Evolutionary conservation across 2,113 vertebrate genomes (phyloP), one percentile per base, ranked within the genome.

Genomic region (Ochotona princeps): DNA sequence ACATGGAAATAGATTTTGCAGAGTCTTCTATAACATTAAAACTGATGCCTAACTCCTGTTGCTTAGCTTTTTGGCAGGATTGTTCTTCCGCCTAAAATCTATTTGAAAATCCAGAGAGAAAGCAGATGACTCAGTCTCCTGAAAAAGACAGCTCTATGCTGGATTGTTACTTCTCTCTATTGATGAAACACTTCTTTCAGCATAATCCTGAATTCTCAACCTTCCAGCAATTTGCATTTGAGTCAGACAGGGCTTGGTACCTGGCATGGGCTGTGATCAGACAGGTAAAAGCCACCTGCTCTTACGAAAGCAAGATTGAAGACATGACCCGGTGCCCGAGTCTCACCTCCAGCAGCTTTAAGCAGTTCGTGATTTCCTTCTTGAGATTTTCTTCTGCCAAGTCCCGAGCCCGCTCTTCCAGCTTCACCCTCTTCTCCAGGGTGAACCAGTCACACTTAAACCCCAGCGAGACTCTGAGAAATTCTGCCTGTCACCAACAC

Each of bases 401-500:
- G 95, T 99, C 98, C 38, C 99, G 98, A 1, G 99, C 99, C 15
- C 99, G 97, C 96, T 99, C 98, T 97, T 99, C 99, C 47, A 99
- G 98, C 20, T 97, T 98, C 26, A 99, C 98, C 91, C 99, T 98
- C 92, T 99, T 99, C 94, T 99, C 99, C 98, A 99, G 94, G 0
- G 99, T 99, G 96, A 99, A 99, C 98, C 99, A 98, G 95, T 99
- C 99, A 47, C 99, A 99, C 95, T 99, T 99, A 96, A 99, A 99
- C 44, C 99, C 99, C 96, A 99, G 97, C 6, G 99, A 99, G 61
- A 99, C 96, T 9, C 99, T 98, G 92, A 99, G 98, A 96, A 99
- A 99, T 96, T 99, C 99, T 0, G 99, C 98, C 99, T 99, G 97
- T 89, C 83, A 25, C 54, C 67, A 66, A 90, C 83, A 72, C 51